Conservation (phyloP, 1,140 invertebrate species). For the Melanaphis sacchari region DNA sequence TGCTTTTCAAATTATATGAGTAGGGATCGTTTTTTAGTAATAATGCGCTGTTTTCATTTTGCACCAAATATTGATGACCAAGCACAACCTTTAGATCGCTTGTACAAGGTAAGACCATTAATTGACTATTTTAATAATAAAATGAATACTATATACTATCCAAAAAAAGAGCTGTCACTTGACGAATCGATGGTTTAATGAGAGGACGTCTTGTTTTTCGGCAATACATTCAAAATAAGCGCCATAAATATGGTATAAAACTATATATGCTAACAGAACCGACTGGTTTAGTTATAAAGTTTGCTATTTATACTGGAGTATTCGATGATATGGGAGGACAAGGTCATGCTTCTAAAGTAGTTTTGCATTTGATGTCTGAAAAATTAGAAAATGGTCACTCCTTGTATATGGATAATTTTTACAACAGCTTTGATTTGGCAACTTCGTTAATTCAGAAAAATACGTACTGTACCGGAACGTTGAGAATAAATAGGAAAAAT, state of each 20-base stretch:
- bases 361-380: no score
- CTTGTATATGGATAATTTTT: no score
- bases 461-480: no score
- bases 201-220: conserved; percentile 30
- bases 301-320: neutral
- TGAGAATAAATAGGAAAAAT: no score
- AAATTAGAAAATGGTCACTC: no score
- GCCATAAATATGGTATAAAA: neutral
- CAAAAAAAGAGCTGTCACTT: conserved; percentile 11
- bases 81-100: conserved; percentile 9
- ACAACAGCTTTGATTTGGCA: no score
- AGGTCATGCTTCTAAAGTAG: neutral
- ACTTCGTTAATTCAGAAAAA: no score
- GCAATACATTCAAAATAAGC: conserved; percentile 25
- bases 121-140: conserved; percentile 43
- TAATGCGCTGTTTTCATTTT: conserved; percentile 30
- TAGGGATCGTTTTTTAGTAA: conserved; percentile 28
- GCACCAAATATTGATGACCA: conserved; percentile 25
- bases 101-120: conserved; percentile 19
- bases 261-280: neutral
- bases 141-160: conserved; percentile 23
- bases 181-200: conserved; percentile 20
- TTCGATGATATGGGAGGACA: neutral
- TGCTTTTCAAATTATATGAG: conserved; percentile 36
- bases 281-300: neutral